Percentiles rank a stretch among this genome's conserved stretches.
Conservation (phyloP, 2,888 invertebrate species). For the Andrena bucephala region DNA sequence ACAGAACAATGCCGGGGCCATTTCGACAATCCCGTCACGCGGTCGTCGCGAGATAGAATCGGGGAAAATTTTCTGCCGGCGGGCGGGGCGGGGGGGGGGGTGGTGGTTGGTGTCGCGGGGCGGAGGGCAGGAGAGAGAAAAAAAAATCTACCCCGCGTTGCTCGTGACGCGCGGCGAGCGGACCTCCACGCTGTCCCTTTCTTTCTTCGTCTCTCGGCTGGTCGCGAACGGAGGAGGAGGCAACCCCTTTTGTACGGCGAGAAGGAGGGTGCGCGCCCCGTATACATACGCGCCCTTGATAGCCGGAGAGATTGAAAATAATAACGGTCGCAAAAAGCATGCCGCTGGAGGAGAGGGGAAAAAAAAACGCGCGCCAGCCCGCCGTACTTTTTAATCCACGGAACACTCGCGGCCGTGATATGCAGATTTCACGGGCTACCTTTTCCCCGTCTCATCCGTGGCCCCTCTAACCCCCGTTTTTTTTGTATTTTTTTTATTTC, state of each 20-base stretch:
- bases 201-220: slow-evolving; percentile 4
- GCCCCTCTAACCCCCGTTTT: slow-evolving; percentile 49
- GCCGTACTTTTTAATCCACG: slow-evolving; percentile 78
- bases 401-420: slow-evolving; percentile 79
- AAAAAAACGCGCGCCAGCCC: slow-evolving; percentile 61
- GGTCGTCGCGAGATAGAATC: slow-evolving; percentile 70
- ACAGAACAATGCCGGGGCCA: slow-evolving; percentile 68
- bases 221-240: slow-evolving; percentile 32
- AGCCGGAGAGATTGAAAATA: slow-evolving; percentile 72
- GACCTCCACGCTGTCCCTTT: slow-evolving; percentile 6
- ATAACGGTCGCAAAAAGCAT: slow-evolving; percentile 76
- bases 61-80: slow-evolving; percentile 50
- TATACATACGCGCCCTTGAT: slow-evolving; percentile 57
- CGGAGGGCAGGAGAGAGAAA: slow-evolving; percentile 37
- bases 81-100: too few relatives aligned
- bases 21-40: slow-evolving; percentile 73
- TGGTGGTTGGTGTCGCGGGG: slow-evolving; percentile 31
- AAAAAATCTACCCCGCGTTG: slow-evolving; percentile 31
- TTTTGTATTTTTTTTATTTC: background rate
- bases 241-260: slow-evolving; percentile 53
- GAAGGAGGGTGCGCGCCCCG: slow-evolving; percentile 53
- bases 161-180: slow-evolving; percentile 31
- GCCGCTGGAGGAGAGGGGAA: slow-evolving; percentile 13
- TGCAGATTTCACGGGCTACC: slow-evolving; percentile 78
- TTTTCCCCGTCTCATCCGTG: slow-evolving; percentile 69